phyloP scores from a whole-genome alignment of 2,888 invertebrate species.

The Eupithecia inturbata region DNA sequence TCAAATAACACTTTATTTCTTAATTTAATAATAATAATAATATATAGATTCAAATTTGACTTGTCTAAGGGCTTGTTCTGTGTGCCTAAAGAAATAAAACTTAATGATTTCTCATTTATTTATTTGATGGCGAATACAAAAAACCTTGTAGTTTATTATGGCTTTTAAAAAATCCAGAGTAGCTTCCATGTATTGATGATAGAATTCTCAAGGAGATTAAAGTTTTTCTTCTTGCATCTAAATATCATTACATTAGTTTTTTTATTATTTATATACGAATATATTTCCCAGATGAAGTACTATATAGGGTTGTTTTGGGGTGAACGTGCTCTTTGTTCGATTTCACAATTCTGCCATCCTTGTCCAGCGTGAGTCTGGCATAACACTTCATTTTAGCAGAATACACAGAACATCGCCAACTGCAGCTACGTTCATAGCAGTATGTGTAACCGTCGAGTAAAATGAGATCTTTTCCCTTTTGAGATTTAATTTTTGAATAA shows the following conservation, averaged over 20 bases:
- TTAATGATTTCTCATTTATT: not conserved
- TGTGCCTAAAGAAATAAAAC: not conserved
- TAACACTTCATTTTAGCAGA: conserved; percentile 2
- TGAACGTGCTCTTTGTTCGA: not conserved
- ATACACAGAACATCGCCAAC: not conserved
- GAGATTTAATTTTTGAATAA: not conserved
- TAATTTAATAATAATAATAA: too few species aligned
- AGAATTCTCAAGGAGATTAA: not conserved
- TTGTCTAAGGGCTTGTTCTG: too few species aligned
- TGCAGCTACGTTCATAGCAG: not conserved
- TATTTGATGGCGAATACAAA: not conserved
- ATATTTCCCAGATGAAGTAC: not conserved
- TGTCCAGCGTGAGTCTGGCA: not conserved
- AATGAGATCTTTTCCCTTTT: conserved; percentile 6
- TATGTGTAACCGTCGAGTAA: not conserved
- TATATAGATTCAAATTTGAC: not conserved
- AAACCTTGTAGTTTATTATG: not conserved
- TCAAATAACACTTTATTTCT: too few species aligned
- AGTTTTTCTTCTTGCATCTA: not conserved
- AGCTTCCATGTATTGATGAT: not conserved
- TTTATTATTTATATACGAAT: not conserved
- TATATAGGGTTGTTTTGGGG: not conserved
- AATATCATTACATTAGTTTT: not conserved
- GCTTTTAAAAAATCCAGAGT: too few species aligned
- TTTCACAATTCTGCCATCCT: not conserved